Percentiles rank a stretch among this genome's conserved stretches.
phyloP scores from a whole-genome alignment of 2,113 vertebrate species.

The Equus quagga region DNA sequence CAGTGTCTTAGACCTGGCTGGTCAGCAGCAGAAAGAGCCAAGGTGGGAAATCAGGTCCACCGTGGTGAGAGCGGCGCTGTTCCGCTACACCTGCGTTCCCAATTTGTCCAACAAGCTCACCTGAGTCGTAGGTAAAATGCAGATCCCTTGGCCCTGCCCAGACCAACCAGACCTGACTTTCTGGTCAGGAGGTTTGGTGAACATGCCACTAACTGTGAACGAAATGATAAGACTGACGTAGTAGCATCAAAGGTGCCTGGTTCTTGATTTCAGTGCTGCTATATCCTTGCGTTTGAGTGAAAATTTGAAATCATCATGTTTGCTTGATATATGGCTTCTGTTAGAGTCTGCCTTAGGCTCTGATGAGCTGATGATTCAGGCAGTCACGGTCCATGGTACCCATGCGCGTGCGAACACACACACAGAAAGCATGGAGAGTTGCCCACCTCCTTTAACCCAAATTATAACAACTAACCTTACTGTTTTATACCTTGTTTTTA shows the following conservation, averaged over 20 bases:
- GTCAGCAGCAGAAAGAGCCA: too few relatives aligned
- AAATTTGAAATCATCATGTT: not conserved
- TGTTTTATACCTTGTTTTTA: not conserved
- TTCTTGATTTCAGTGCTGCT: not conserved
- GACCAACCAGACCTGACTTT: rapidly evolving
- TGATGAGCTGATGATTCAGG: not conserved
- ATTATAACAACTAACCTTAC: not conserved
- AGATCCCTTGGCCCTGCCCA: not conserved
- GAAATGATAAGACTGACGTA: not conserved
- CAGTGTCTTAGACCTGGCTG: not conserved
- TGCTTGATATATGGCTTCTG: not conserved
- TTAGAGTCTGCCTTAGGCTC: not conserved
- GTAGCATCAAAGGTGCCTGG: not conserved
- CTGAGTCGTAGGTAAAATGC: not conserved
- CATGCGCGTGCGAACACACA: not conserved
- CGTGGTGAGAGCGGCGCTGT: not conserved
- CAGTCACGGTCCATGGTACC: too few relatives aligned
- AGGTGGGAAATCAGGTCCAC: not conserved
- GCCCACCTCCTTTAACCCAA: not conserved
- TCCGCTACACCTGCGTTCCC: not conserved
- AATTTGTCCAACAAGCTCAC: not conserved
- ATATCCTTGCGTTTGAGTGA: not conserved
- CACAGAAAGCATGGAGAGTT: not conserved
- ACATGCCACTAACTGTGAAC: not conserved
- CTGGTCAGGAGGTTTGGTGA: not conserved